Base-by-base conservation (phyloP, 2,888 invertebrate species). In the Acleris laterana region DNA sequence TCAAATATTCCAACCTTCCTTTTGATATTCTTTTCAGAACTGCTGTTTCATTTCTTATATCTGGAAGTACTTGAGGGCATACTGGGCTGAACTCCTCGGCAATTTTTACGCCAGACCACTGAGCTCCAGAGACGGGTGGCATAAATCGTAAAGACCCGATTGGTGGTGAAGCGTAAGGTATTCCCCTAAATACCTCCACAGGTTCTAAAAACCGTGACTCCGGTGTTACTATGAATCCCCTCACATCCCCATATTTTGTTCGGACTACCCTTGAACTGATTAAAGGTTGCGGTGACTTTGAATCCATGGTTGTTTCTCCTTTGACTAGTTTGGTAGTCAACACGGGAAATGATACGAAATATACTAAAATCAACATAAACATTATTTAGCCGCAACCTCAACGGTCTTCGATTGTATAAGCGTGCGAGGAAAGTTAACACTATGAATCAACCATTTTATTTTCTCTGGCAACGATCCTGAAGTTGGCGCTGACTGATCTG, bases 101-200 rank as follows among this genome's bases (percentile, higher is more conserved):
- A 75, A 96, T 95, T 87, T 97, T 96, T 51, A 98, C 96, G 48
- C 97, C 98, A 63, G 96, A 95, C 98, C 98, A 98, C 83, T 97
- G 95, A 62, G 98, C 97, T 28, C 98, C 98, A 68, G 97, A 97
- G 22, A 98, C 98, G 20, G 99, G 99, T 13, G 98, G 98, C 98
- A 99, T 98, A 87, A 99, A 99, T 68, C 99, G 94, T 69, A 99
- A 92, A 66, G 96, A 95, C 6, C 97, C 98, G 51, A 96, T 93
- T 42, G 98, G 98, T 22, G 99, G 97, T 56, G 98, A 97, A 28
- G 98, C 99, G 87, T 99, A 99, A 5, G 98, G 98, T 68, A 99
- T 96, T 7, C 99, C 99, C 59, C 97, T 94, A 85, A 98, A 99
- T 71, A 97, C 97, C 87, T 98, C 98, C 20, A 99, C 98, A 64